Evolutionary conservation across 2,797 vertebrate species (phyloP).

Genomic region (Natrix natrix): DNA sequence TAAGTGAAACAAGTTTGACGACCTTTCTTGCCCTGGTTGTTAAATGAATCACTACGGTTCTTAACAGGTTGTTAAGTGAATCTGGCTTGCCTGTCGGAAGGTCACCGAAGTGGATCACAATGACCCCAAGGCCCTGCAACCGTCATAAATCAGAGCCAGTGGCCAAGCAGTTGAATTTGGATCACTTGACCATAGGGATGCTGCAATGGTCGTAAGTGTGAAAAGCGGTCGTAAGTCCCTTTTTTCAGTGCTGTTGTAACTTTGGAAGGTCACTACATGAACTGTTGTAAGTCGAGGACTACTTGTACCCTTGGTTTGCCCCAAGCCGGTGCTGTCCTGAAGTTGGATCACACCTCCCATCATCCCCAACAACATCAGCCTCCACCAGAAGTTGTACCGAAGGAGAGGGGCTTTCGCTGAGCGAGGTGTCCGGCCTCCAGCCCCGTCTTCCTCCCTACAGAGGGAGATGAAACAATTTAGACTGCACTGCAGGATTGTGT

Average conservation of each 20-base stretch:
- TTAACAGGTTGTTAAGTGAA: background rate
- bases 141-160: background rate
- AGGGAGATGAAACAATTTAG: background rate
- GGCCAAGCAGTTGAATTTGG: background rate
- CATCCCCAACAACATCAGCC: background rate
- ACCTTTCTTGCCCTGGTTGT: background rate
- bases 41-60: background rate
- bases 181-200: background rate
- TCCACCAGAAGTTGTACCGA: background rate
- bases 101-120: accelerated
- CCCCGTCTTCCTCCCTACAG: no score
- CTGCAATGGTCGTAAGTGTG: background rate
- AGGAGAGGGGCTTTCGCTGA: background rate
- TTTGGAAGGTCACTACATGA: background rate
- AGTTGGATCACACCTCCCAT: background rate
- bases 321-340: background rate
- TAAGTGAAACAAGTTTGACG: background rate
- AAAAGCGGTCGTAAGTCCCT: background rate
- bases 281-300: background rate
- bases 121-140: background rate
- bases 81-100: background rate
- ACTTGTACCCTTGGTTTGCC: background rate
- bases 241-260: background rate
- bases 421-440: no score
- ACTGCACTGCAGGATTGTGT: background rate